These are phyloP conservation scores for Desoria tigrina DNA, from an alignment of 2,888 invertebrate species.

Conservation along the genomic window DNA sequence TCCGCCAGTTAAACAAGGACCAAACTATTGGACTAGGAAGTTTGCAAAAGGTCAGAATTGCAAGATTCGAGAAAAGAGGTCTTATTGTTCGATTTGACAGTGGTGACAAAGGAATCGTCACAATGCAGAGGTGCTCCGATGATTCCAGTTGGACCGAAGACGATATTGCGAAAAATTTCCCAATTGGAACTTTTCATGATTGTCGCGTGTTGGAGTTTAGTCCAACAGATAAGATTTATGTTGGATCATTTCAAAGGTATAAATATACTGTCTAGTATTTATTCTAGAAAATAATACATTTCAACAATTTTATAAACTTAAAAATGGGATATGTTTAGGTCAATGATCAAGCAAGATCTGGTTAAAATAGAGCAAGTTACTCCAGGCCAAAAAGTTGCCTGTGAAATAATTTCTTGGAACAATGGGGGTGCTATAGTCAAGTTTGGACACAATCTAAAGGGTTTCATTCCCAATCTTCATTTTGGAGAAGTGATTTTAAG, in stretches of 20 bases:
- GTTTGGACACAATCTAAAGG: conserved; percentile 58
- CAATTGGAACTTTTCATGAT: conserved; percentile 28
- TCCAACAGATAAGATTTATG: conserved; percentile 35
- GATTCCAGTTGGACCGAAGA: conserved; percentile 28
- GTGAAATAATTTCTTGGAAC: conserved; percentile 30
- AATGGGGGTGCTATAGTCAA: conserved; percentile 58
- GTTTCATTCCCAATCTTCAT: conserved; percentile 60
- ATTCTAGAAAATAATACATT: no score
- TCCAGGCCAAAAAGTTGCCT: conserved; percentile 30
- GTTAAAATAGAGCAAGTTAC: conserved; percentile 28
- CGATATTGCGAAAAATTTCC: conserved; percentile 34
- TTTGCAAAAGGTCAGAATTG: conserved; percentile 23
- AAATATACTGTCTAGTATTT: conserved; percentile 1
- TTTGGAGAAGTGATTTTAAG: conserved; percentile 61
- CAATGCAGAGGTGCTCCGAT: conserved; percentile 33
- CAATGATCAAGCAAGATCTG: conserved; percentile 24
- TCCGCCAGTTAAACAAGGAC: background rate
- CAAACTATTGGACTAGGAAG: conserved; percentile 16
- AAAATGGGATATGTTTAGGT: conserved; percentile 22
- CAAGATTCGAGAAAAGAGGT: conserved; percentile 34
- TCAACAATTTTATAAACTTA: background rate
- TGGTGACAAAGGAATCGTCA: conserved; percentile 38
- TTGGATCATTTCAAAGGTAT: conserved; percentile 41
- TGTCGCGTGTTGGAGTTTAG: conserved; percentile 39
- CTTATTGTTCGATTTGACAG: conserved; percentile 30